Evolutionary conservation across 2,113 vertebrate genomes (phyloP).

Genomic region (Ahaetulla prasina): DNA sequence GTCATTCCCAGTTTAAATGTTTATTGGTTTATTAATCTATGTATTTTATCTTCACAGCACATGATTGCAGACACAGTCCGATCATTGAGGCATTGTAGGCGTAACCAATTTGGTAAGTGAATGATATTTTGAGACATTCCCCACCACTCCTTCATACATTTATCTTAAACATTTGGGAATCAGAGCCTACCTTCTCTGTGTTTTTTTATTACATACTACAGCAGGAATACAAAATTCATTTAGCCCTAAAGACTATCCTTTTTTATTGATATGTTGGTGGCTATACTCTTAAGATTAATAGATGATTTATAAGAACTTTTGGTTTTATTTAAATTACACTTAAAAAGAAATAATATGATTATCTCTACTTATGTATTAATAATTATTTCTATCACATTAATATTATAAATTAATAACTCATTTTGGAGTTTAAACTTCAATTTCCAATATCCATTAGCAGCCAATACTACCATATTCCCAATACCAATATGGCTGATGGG

Average conservation of each 20-base stretch:
- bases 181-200: neutral
- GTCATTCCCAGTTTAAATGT: neutral
- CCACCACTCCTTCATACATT: neutral
- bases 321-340: neutral
- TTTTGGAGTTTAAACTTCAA: neutral
- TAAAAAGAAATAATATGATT: neutral
- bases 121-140: neutral
- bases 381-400: neutral
- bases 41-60: slow-evolving; percentile 70
- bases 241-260: neutral
- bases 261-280: neutral
- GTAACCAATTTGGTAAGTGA: slow-evolving; percentile 85
- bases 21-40: slow-evolving; percentile 1
- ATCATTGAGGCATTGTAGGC: slow-evolving; percentile 87
- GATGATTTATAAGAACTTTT: neutral
- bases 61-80: slow-evolving; percentile 96
- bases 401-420: neutral
- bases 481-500: neutral
- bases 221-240: neutral
- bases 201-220: neutral
- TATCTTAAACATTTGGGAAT: neutral
- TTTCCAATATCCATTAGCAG: neutral
- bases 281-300: neutral
- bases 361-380: neutral
- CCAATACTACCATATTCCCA: neutral